Conservation (phyloP, 2,888 invertebrate species). For the Thecocarcelia acutangulata region DNA sequence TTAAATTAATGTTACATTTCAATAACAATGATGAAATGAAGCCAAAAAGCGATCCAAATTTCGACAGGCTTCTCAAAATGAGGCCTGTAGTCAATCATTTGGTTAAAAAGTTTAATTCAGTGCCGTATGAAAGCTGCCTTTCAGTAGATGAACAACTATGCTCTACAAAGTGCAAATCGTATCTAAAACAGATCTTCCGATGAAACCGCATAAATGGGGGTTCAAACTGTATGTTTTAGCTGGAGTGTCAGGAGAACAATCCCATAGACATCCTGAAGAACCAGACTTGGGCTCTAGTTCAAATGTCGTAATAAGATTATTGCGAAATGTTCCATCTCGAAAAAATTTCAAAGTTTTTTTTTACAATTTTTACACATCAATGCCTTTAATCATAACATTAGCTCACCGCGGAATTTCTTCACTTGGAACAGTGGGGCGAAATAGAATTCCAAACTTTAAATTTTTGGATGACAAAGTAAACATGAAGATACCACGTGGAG, state of each 20-base stretch:
- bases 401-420: slow-evolving; percentile 6
- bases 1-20: slow-evolving; percentile 15
- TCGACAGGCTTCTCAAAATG: slow-evolving; percentile 31
- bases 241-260: neutral
- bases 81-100: slow-evolving; percentile 28
- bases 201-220: no score
- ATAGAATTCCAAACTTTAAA: slow-evolving; percentile 15
- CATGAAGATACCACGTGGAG: slow-evolving; percentile 2
- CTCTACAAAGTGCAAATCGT: slow-evolving; percentile 48
- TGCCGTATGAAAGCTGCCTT: slow-evolving; percentile 37
- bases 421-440: slow-evolving; percentile 33
- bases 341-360: no score
- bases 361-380: no score
- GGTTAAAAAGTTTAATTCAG: slow-evolving; percentile 29
- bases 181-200: no score
- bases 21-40: slow-evolving; percentile 37
- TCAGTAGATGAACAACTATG: slow-evolving; percentile 46
- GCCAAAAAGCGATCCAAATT: slow-evolving; percentile 14
- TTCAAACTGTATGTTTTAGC: no score
- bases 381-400: slow-evolving; percentile 2
- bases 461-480: slow-evolving; percentile 34
- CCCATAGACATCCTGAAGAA: no score
- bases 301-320: no score
- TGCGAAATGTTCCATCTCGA: no score
- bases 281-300: neutral